A percentile compares a stretch with the other conserved stretches of the same genome.
These are phyloP conservation scores for Lateolabrax maculatus DNA, from an alignment of 2,797 vertebrate genomes.

Conservation along the genomic window DNA sequence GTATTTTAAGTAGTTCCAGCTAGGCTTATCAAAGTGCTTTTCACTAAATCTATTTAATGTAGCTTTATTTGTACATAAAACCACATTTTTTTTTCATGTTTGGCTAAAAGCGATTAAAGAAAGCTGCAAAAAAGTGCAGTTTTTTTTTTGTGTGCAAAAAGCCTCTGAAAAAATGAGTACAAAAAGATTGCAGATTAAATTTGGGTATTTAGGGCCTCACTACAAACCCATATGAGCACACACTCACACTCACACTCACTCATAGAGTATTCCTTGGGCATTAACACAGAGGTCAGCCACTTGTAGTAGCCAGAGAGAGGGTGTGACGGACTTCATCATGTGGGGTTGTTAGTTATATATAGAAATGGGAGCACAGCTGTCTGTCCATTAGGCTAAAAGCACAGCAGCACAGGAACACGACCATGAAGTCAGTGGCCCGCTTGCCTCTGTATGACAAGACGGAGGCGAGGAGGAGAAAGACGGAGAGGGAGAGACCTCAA, in stretches of 20 bases:
- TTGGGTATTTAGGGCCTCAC: slow-evolving; percentile 15
- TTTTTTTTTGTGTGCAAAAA: slow-evolving; percentile 3
- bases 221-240: background rate
- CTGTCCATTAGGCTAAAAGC: slow-evolving; percentile 79
- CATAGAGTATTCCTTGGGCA: slow-evolving; percentile 3
- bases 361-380: slow-evolving; percentile 80
- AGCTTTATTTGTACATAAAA: slow-evolving; percentile 56
- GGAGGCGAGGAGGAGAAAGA: slow-evolving; percentile 1
- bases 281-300: slow-evolving; percentile 28
- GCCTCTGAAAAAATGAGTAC: slow-evolving; percentile 3
- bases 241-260: slow-evolving; percentile 2
- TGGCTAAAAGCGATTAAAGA: slow-evolving; percentile 30
- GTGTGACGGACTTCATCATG: slow-evolving; percentile 70
- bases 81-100: slow-evolving; percentile 25
- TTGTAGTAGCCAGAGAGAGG: slow-evolving; percentile 19
- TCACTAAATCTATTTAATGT: slow-evolving; percentile 64
- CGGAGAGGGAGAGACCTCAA: slow-evolving; percentile 11
- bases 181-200: slow-evolving; percentile 49
- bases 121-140: background rate
- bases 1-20: slow-evolving; percentile 50
- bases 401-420: slow-evolving; percentile 48
- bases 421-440: slow-evolving; percentile 35
- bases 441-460: slow-evolving; percentile 22
- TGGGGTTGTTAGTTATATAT: slow-evolving; percentile 71
- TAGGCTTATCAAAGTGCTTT: slow-evolving; percentile 59